A percentile compares a stretch with the other conserved stretches of the same genome.
These are phyloP conservation scores for Belgica antarctica DNA, from an alignment of 2,888 invertebrate species.

Conservation along the genomic window DNA sequence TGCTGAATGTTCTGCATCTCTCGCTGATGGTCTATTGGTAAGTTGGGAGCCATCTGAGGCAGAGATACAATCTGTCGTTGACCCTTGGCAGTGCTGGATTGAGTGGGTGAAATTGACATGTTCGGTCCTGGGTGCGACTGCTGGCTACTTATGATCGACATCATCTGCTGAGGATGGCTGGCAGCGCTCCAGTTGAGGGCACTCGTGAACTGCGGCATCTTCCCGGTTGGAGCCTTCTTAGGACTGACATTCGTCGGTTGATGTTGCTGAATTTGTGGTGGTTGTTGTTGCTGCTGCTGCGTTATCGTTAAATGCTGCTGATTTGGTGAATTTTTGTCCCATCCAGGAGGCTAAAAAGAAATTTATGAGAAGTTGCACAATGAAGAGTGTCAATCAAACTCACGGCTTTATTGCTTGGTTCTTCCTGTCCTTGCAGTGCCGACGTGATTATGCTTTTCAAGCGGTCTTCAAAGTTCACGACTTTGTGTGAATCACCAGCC, in stretches of 20 bases:
- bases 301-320: constrained; percentile 24
- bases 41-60: constrained; percentile 34
- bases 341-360: no score
- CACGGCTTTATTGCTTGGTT: no score
- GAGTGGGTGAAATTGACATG: constrained; percentile 35
- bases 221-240: constrained; percentile 43
- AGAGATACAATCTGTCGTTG: constrained; percentile 30
- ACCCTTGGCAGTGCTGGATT: constrained; percentile 21
- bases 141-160: constrained; percentile 1
- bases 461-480: constrained; percentile 85
- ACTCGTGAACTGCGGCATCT: no score
- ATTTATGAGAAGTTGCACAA: no score
- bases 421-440: constrained; percentile 75
- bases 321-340: constrained; percentile 49
- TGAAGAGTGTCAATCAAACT: no score
- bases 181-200: not conserved
- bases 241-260: not conserved
- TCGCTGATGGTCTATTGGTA: not conserved
- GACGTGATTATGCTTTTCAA: constrained; percentile 83
- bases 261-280: not conserved
- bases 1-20: not conserved
- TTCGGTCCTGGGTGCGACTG: not conserved
- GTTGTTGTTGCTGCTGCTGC: not conserved
- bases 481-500: constrained; percentile 76
- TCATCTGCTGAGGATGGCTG: constrained; percentile 19